Evolutionary conservation across 2,113 vertebrate species (phyloP).

Genomic region (Campylomormyrus tamandua): DNA sequence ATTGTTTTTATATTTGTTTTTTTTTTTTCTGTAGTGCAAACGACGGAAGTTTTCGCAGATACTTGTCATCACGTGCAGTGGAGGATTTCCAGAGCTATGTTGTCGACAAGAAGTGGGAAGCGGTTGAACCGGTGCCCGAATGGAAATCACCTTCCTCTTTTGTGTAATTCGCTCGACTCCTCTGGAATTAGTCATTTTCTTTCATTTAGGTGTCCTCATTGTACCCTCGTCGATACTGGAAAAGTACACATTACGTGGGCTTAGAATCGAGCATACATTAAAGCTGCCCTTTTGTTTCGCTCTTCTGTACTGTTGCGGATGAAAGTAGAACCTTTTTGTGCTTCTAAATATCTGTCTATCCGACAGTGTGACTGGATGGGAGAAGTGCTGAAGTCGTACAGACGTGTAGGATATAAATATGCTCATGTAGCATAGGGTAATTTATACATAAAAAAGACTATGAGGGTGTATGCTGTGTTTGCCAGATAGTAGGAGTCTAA

Average conservation of each 20-base stretch:
- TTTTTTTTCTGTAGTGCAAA: constrained; percentile 60
- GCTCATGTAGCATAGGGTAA: neutral
- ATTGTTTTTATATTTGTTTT: neutral
- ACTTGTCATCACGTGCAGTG: constrained; percentile 65
- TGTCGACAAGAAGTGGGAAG: constrained; percentile 69
- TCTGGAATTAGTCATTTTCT: constrained; percentile 3
- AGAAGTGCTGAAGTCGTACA: neutral
- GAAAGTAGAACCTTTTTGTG: neutral
- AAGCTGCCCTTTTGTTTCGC: neutral
- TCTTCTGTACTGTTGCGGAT: neutral
- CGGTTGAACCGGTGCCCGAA: constrained; percentile 71
- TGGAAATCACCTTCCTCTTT: constrained; percentile 80
- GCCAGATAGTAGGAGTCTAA: neutral
- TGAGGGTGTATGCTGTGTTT: neutral
- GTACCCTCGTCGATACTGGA: neutral
- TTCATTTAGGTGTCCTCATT: constrained; percentile 9
- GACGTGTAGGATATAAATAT: neutral
- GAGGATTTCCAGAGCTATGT: constrained; percentile 73
- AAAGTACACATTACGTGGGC: neutral
- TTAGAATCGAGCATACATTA: neutral
- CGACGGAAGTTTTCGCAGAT: constrained; percentile 72
- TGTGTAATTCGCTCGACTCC: constrained; percentile 55
- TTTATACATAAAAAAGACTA: neutral
- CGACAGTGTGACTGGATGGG: neutral
- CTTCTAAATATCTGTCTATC: neutral